Base-by-base conservation (phyloP, 2,888 invertebrate genomes). In the Arenicola marina region DNA sequence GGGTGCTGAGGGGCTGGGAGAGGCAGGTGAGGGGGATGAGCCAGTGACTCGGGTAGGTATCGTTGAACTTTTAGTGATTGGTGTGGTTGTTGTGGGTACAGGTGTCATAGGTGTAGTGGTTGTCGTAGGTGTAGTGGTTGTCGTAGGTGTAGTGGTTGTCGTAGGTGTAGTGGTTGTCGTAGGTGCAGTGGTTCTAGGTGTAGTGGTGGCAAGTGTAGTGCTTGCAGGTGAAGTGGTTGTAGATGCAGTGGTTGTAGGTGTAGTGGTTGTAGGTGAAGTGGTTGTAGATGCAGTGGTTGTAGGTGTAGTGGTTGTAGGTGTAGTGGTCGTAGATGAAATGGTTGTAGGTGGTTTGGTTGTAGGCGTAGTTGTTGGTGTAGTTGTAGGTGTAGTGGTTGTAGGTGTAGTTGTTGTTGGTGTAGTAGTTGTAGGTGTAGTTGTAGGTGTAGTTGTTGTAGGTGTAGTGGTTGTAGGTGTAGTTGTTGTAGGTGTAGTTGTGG, bases 261-360 rank as follows among this genome's bases (percentile, higher is more conserved):
- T 54, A 18, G 61, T 29, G 21, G 54, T 43, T 29, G 62, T 51
- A 34, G 62, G 44, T 31, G 56, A 11, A n/a, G 28, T 58, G 33
- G 62, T n/a, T 2, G 57, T 33, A 3, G 24, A 48, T n/a, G 56
- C 34, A 38, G 59, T 2, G 2, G 28, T 38, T 24, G 58, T 53
- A 4, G 45, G 32, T 24, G 56, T 55, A 4, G 45, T 4, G n/a
- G 59, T 33, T 7, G 55, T 18, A 21, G 59, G 15, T 4, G 59
- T 26, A 2, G 62, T 38, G 2, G 43, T 11, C 4, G 34, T 55
- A 15, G 43, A 4, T 38, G 33, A 21, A 34, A 55, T 21, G 38
- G 54, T 54, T 33, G 54, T 24, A 15, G 34, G 2, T n/a, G 46
- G 32, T 15, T 44, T 55, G 2, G 54, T 28, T 4, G 58, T 38